Evolutionary conservation across 2,113 vertebrate species (phyloP).

Genomic region (Eidolon helvum): DNA sequence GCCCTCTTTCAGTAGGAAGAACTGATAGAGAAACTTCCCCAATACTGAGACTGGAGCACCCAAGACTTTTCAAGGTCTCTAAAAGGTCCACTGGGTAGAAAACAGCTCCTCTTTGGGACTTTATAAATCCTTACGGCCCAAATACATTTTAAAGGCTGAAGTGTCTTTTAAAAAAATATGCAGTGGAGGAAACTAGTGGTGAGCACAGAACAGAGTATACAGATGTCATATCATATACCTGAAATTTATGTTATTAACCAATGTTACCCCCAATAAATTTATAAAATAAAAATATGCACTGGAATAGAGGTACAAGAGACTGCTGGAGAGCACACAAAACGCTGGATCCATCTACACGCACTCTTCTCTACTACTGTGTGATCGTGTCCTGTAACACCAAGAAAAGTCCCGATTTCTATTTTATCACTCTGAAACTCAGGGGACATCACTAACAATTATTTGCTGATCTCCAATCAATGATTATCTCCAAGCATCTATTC

Average conservation of each 20-base stretch:
- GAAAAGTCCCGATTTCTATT: not conserved
- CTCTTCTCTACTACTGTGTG: not conserved
- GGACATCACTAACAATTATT: not conserved
- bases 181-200: not conserved
- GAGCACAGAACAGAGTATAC: not conserved
- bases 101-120: not conserved
- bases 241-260: not conserved
- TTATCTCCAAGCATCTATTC: not conserved
- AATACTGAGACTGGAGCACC: not conserved
- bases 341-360: not conserved
- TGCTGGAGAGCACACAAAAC: not conserved
- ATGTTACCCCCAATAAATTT: not conserved
- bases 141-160: not conserved
- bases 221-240: not conserved
- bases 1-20: not conserved
- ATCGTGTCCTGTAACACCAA: not conserved
- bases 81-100: not conserved
- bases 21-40: not conserved
- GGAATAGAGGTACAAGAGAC: not conserved
- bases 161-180: not conserved
- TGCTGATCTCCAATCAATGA: not conserved
- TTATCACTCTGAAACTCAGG: not conserved
- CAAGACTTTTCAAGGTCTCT: not conserved
- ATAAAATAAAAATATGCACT: not conserved
- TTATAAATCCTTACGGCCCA: not conserved